These are phyloP conservation scores for Idaea biselata DNA, from an alignment of 2,888 invertebrate genomes.

Conservation along the genomic window DNA sequence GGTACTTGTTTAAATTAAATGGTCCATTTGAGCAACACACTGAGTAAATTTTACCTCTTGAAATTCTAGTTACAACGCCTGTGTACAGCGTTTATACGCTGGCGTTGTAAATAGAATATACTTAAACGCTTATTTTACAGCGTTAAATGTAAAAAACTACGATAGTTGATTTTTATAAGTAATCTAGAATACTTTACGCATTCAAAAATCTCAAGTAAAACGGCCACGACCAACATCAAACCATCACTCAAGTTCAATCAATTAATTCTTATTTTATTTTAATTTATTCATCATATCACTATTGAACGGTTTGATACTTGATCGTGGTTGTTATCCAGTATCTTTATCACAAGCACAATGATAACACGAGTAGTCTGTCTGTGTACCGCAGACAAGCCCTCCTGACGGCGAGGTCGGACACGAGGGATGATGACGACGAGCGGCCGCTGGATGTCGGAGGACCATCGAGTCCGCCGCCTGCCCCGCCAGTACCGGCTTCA, in stretches of 20 bases:
- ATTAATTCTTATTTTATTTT: too few relatives aligned
- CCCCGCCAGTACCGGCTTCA: slow-evolving; percentile 65
- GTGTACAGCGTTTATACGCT: too few relatives aligned
- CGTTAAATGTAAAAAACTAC: too few relatives aligned
- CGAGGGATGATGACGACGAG: slow-evolving; percentile 89
- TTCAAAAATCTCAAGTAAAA: too few relatives aligned
- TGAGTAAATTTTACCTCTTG: not conserved
- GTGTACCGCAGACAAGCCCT: slow-evolving; percentile 88
- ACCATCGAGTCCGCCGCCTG: slow-evolving; percentile 90
- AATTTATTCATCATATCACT: not conserved
- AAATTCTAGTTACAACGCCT: not conserved
- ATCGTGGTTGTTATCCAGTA: slow-evolving; percentile 3
- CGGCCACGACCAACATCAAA: not conserved
- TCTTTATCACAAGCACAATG: slow-evolving; percentile 24
- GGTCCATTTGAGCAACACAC: too few relatives aligned
- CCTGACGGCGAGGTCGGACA: slow-evolving; percentile 85
- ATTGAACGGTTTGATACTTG: not conserved
- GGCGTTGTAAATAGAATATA: too few relatives aligned
- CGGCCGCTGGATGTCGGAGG: slow-evolving; percentile 93
- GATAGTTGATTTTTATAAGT: too few relatives aligned
- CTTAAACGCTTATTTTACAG: too few relatives aligned
- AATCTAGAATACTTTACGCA: too few relatives aligned
- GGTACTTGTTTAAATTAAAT: too few relatives aligned
- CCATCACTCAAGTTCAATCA: too few relatives aligned
- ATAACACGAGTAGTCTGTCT: slow-evolving; percentile 78